Evolutionary conservation across 64 coral and sea anemone genomes (phyloP).

Genomic region (Catalaphyllia jardinei): DNA sequence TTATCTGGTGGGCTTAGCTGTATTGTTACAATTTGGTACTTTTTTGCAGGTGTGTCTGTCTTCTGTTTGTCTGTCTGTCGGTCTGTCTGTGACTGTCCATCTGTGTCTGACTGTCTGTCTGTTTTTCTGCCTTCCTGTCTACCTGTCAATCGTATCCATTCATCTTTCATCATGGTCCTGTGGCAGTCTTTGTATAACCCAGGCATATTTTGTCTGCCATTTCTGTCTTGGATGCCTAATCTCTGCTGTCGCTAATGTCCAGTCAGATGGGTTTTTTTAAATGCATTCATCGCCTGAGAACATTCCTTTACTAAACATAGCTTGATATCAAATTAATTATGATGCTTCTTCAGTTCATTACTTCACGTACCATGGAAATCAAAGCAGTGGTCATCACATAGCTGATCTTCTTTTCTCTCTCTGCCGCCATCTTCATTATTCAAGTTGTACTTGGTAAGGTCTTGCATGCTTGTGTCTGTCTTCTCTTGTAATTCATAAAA

Average conservation of each 20-base stretch:
- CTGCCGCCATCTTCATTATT: neutral
- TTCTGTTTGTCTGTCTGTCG: neutral
- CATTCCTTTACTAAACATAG: neutral
- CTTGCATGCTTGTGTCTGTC: neutral
- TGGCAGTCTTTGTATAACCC: neutral
- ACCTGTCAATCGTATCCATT: too few species aligned
- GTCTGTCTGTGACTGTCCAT: neutral
- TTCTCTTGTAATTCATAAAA: neutral
- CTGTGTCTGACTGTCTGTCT: neutral
- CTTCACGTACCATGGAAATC: conserved; percentile 9
- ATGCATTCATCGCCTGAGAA: neutral
- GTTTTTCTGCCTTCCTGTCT: neutral
- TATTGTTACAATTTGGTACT: too few species aligned
- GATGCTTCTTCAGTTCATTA: conserved; percentile 26
- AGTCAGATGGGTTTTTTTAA: neutral
- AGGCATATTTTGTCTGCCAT: neutral
- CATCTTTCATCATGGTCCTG: too few species aligned
- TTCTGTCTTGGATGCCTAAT: neutral
- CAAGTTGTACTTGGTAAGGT: conserved; percentile 31
- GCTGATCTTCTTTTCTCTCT: conserved; percentile 26
- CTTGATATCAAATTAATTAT: neutral
- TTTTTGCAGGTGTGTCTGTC: too few species aligned
- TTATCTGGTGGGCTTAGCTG: too few species aligned
- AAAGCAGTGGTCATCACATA: neutral
- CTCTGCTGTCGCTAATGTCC: neutral